A percentile compares a stretch with the other conserved stretches of the same genome.
Evolutionary conservation across 2,888 invertebrate genomes (phyloP).

Genomic region (Muschampia plurimacula): DNA sequence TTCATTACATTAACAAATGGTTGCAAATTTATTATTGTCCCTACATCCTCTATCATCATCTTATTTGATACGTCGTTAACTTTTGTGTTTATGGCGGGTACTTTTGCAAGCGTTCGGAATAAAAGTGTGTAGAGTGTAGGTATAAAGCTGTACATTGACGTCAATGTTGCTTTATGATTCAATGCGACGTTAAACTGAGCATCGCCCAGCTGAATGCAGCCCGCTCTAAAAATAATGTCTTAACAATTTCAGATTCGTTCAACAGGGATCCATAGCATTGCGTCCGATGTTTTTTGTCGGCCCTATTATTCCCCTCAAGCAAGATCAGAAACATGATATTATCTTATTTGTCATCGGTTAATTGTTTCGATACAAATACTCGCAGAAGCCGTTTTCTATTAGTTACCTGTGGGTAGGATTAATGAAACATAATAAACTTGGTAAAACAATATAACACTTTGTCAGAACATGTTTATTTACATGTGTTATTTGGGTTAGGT

Average conservation of each 20-base stretch:
- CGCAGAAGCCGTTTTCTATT: background rate
- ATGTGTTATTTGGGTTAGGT: too few species aligned
- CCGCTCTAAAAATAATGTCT: slow-evolving; percentile 75
- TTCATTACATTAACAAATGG: slow-evolving; percentile 17
- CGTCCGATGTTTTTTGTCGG: slow-evolving; percentile 18
- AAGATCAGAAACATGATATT: background rate
- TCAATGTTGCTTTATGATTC: slow-evolving; percentile 81
- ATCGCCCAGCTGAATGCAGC: slow-evolving; percentile 78
- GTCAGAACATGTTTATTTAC: too few species aligned
- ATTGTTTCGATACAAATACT: background rate
- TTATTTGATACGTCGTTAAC: slow-evolving; percentile 21
- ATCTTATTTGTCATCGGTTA: background rate
- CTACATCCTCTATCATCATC: slow-evolving; percentile 14
- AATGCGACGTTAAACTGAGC: slow-evolving; percentile 73
- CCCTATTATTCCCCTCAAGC: slow-evolving; percentile 4
- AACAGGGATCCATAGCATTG: slow-evolving; percentile 50
- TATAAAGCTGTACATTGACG: slow-evolving; percentile 68
- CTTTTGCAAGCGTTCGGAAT: slow-evolving; percentile 22
- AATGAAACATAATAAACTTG: too few species aligned
- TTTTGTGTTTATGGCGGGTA: slow-evolving; percentile 20
- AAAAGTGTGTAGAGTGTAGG: slow-evolving; percentile 26
- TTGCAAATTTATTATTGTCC: slow-evolving; percentile 10
- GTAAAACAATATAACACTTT: too few species aligned
- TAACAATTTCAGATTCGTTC: slow-evolving; percentile 67
- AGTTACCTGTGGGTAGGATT: background rate